A percentile compares a stretch with the other conserved stretches of the same genome.
These are phyloP conservation scores for Amphipyra berbera DNA, from an alignment of 2,888 invertebrate genomes.

Conservation along the genomic window DNA sequence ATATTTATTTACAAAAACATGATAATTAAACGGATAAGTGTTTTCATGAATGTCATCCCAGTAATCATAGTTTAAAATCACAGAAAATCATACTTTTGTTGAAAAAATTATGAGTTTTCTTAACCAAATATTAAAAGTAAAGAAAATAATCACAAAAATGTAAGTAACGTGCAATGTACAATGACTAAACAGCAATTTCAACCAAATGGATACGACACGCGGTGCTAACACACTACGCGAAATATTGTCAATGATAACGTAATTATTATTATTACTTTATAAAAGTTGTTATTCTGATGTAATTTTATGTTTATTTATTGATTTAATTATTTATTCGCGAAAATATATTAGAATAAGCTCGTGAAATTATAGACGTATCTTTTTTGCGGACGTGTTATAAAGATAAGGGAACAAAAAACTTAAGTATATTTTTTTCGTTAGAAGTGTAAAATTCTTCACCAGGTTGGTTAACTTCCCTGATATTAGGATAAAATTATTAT, in stretches of 20 bases:
- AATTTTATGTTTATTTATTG: slow-evolving; percentile 2
- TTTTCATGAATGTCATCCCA: too few relatives aligned
- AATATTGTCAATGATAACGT: slow-evolving; percentile 52
- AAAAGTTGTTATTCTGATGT: neutral
- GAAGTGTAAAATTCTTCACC: neutral
- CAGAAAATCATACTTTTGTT: neutral
- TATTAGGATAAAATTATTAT: too few relatives aligned
- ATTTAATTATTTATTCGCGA: neutral
- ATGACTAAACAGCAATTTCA: slow-evolving; percentile 83
- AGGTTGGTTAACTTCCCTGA: neutral
- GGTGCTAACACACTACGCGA: slow-evolving; percentile 56
- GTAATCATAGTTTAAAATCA: slow-evolving; percentile 1
- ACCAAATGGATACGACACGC: slow-evolving; percentile 86
- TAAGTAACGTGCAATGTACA: slow-evolving; percentile 43
- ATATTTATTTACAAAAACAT: too few relatives aligned
- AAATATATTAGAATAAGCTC: neutral
- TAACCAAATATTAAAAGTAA: slow-evolving; percentile 1
- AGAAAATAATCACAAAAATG: slow-evolving; percentile 28
- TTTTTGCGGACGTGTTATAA: accelerated
- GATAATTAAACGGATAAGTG: too few relatives aligned
- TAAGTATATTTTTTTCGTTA: neutral
- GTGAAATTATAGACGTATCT: neutral
- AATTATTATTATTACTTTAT: slow-evolving; percentile 55
- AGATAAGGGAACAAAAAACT: too few relatives aligned
- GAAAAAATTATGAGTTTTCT: neutral